Base-by-base conservation (phyloP, 2,797 vertebrate species). In the Mormyrops attenuatus region DNA sequence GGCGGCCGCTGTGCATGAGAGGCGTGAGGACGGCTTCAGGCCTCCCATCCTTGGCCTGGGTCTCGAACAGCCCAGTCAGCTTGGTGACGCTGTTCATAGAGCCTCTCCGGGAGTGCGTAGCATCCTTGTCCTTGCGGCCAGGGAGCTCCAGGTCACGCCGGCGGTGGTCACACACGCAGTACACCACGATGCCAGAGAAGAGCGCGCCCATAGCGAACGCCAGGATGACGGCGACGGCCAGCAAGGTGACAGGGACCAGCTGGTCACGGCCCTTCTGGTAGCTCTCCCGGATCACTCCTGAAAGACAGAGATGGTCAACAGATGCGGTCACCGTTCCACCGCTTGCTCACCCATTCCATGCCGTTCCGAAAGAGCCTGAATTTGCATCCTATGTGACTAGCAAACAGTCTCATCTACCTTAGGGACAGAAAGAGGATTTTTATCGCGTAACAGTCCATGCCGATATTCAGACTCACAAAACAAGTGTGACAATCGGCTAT, bases 81-180 rank as follows among this genome's bases (percentile, higher is more conserved):
- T 99, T 99, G 92, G 98, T 98, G 92, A 99, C 98, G 0, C 99
- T 99, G 95, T 98, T 97, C 99, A 99, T 99, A 88, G 99, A 99
- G 8, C 97, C 97, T 0, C 98, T 95, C 44, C 98, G 96, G 38
- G 98, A 97, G 92, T 97, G 97, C 2, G 95, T 91, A 53, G 93
- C 95, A 91, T 99, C 98, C 93, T 98, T 99, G 92, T 99, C 97
- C 92, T 98, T 98, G 91, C 97, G 97, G 90, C 97, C 96, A 0
- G 95, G 94, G 17, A 95, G 93, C 20, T 98, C 95, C 49, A 97
- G 91, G 82, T 99, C 97, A 13, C 97, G 96, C 82, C 97, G 97
- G 6, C 98, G 97, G 94, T 98, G 98, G 92, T 99, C 98, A 0
- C 99, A 99, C 89, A 99, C 97, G 82, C 99, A 99, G 92, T 99